A percentile compares a stretch with the other conserved stretches of the same genome.
phyloP scores from a whole-genome alignment of 2,888 invertebrate species.

The Tiliacea citrago region DNA sequence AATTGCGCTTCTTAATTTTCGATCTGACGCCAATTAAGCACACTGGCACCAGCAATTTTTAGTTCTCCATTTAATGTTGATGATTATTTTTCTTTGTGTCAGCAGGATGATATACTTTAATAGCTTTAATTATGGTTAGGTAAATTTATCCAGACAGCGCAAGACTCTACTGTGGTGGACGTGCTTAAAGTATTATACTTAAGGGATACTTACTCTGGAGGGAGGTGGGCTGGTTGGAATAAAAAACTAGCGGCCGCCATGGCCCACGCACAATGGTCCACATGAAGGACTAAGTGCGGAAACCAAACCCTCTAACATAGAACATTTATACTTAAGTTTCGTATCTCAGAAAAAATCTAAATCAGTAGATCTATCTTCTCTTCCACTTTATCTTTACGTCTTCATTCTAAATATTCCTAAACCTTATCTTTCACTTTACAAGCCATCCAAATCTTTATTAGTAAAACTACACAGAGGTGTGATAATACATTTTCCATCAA shows the following conservation, averaged over 20 bases:
- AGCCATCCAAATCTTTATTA: slow-evolving; percentile 25
- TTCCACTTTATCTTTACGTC: neutral
- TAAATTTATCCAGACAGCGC: neutral
- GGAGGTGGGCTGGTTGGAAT: too few species aligned
- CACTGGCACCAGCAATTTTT: neutral
- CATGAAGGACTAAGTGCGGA: too few species aligned
- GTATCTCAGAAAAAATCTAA: neutral
- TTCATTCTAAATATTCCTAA: neutral
- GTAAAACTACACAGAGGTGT: slow-evolving; percentile 34
- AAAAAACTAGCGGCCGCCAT: too few species aligned
- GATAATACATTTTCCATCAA: slow-evolving; percentile 49
- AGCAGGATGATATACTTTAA: neutral
- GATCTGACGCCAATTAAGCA: slow-evolving; percentile 6
- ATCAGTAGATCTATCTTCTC: neutral
- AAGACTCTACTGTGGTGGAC: neutral
- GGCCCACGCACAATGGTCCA: too few species aligned
- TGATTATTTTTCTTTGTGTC: neutral
- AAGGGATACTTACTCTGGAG: too few species aligned
- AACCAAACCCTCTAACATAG: too few species aligned
- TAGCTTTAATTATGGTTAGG: neutral
- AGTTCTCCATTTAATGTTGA: neutral
- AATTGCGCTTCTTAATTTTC: slow-evolving; percentile 7
- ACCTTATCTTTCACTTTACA: neutral
- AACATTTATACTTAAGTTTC: neutral
- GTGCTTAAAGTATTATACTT: neutral